Evolutionary conservation across 2,113 vertebrate species (phyloP).

Genomic region (Sigmodon hispidus): DNA sequence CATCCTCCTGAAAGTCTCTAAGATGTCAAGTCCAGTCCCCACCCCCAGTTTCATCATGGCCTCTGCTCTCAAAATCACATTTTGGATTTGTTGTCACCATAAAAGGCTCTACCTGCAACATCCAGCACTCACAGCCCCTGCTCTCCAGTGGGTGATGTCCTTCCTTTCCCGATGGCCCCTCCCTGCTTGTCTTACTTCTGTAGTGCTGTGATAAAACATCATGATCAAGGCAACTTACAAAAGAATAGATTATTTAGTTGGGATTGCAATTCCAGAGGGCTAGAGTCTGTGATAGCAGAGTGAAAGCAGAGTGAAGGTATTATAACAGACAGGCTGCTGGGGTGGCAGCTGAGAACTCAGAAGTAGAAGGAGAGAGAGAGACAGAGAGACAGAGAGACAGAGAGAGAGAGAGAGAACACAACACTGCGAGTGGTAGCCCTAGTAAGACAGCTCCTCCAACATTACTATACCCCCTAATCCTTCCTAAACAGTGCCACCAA

Average conservation of each 20-base stretch:
- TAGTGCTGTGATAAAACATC: not conserved
- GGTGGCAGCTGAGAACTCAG: not conserved
- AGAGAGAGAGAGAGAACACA: not conserved
- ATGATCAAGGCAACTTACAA: not conserved
- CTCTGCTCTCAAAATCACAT: not conserved
- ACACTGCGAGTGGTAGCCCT: not conserved
- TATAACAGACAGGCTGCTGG: not conserved
- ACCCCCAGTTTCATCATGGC: not conserved
- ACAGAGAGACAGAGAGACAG: not conserved
- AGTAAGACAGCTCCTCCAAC: too few species aligned
- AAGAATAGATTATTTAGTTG: not conserved
- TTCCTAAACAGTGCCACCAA: not conserved
- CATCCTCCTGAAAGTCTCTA: not conserved
- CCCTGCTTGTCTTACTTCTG: not conserved
- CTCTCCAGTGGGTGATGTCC: not conserved
- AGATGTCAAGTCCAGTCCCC: not conserved
- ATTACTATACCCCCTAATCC: not conserved
- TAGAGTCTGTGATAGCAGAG: not conserved
- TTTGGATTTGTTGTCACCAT: not conserved
- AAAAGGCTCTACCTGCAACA: not conserved
- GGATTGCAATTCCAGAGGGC: not conserved
- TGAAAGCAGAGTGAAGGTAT: not conserved
- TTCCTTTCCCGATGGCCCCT: not conserved
- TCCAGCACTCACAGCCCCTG: accelerated
- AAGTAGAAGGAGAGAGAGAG: not conserved